Percentiles rank a stretch among this genome's conserved stretches.
phyloP scores from a whole-genome alignment of 1,140 invertebrate species.

The Cataglyphis hispanica region DNA sequence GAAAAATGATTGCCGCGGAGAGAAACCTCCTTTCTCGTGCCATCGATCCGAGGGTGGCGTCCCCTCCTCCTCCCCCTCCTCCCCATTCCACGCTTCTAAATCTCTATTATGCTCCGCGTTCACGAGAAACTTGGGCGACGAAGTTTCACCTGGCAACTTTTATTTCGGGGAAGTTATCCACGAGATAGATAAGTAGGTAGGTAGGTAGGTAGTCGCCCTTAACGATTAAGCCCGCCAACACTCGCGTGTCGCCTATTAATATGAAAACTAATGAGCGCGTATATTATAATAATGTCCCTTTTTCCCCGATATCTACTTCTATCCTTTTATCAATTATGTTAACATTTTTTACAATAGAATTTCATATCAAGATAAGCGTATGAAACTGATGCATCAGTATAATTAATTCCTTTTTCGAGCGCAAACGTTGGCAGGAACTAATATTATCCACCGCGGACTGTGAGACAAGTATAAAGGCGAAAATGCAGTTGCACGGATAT shows the following conservation, averaged over 20 bases:
- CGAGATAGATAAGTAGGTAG: no score
- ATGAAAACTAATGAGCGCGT: neutral
- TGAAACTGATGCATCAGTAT: constrained; percentile 19
- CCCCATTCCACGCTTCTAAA: constrained; percentile 16
- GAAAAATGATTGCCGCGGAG: constrained; percentile 62
- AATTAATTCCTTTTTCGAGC: constrained; percentile 48
- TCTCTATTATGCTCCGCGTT: constrained; percentile 43
- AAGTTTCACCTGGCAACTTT: constrained; percentile 40
- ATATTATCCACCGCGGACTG: constrained; percentile 30
- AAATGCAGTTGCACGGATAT: constrained; percentile 60
- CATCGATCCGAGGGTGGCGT: constrained; percentile 52
- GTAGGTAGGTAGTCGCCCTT: neutral
- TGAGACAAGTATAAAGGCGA: constrained; percentile 57
- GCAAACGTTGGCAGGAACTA: constrained; percentile 32
- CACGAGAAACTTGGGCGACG: constrained; percentile 23
- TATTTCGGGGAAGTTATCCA: constrained; percentile 54
- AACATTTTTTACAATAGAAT: constrained; percentile 4
- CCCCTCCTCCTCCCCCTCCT: neutral
- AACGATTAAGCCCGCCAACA: constrained; percentile 39
- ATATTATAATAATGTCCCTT: neutral
- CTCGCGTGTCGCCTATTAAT: constrained; percentile 27
- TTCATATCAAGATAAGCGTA: constrained; percentile 6
- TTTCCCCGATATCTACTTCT: neutral
- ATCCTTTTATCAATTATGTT: constrained; percentile 1
- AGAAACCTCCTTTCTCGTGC: constrained; percentile 47